phyloP scores from a whole-genome alignment of 1,140 invertebrate species.

The Drosophila busckii region DNA sequence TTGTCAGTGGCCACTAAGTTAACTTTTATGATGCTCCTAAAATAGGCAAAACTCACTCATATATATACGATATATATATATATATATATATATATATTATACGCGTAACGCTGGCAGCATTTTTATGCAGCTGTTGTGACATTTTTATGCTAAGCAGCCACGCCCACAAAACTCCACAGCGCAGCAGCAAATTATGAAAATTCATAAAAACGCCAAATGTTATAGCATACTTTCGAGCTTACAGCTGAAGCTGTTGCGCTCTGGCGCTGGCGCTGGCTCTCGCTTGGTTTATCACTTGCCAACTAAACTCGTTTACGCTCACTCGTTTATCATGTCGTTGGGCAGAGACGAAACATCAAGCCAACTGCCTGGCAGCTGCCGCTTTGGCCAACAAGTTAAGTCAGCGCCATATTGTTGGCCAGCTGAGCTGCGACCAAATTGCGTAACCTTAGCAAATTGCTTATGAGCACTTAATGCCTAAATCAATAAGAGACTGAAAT shows the following conservation, averaged over 20 bases:
- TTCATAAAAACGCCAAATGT: constrained; percentile 73
- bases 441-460: too few relatives aligned
- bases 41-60: constrained; percentile 64
- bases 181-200: constrained; percentile 71
- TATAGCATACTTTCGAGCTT: constrained; percentile 60
- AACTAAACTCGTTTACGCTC: constrained; percentile 62
- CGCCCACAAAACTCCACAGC: background rate
- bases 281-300: constrained; percentile 52
- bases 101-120: constrained; percentile 46
- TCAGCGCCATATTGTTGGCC: too few relatives aligned
- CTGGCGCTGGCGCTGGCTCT: constrained; percentile 1
- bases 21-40: constrained; percentile 68
- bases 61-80: constrained; percentile 14
- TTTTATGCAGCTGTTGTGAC: constrained; percentile 71
- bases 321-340: constrained; percentile 58
- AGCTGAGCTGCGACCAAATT: too few relatives aligned
- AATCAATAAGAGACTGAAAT: too few relatives aligned
- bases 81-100: constrained; percentile 39
- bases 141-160: constrained; percentile 70
- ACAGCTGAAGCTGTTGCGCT: background rate
- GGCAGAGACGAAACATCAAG: constrained; percentile 32
- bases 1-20: constrained; percentile 73
- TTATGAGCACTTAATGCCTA: too few relatives aligned
- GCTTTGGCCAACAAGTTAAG: too few relatives aligned
- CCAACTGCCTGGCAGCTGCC: too few relatives aligned